Base-by-base conservation (phyloP, 1,140 invertebrate genomes). In the Kradibia gibbosae region DNA sequence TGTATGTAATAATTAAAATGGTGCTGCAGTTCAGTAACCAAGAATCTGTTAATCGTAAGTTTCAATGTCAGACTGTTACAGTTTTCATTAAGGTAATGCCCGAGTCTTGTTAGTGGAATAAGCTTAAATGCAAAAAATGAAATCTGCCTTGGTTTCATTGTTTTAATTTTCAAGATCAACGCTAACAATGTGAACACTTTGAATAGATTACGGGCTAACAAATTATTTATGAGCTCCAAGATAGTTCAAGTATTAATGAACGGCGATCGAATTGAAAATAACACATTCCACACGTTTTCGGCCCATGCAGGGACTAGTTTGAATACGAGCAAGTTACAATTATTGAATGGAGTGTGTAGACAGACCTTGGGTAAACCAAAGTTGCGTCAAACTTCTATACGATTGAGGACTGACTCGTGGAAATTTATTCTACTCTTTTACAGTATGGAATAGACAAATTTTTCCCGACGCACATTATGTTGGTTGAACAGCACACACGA, bases 221-320 rank as follows among this genome's bases (percentile, higher is more conserved):
- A 81, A 81, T 81, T 81, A 81, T 81, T 81, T 81, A 81, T 67
- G 72, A 74, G 67, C 42, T 36, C 39, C 78, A 31, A 73, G 78
- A 80, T 62, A 73, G 28, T 62, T 4, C 10, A 34, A 55, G 53
- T 31, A 75, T 55, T 62, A 57, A 31, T 20, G 72, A 55, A 55
- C 50, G 57, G 57, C 53, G 67, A 74, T 36, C 77, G 22, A 80
- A 81, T 81, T 67, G 75, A 75, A 81, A 75, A 75, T 67, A 81
- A 81, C 57, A n/a, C 71, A 67, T 67, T 50, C 72, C 72, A n/a
- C 57, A 42, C 55, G 76, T 48, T 78, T 53, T 45, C 67, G 17
- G 17, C 45, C 62, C 62, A 72, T 79, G 50, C 57, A 79, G 10
- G 65, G 55, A 31, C 67, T 57, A 36, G 36, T 55, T 45, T 28